phyloP scores from a whole-genome alignment of 1,140 invertebrate species.

The Vanessa tameamea region DNA sequence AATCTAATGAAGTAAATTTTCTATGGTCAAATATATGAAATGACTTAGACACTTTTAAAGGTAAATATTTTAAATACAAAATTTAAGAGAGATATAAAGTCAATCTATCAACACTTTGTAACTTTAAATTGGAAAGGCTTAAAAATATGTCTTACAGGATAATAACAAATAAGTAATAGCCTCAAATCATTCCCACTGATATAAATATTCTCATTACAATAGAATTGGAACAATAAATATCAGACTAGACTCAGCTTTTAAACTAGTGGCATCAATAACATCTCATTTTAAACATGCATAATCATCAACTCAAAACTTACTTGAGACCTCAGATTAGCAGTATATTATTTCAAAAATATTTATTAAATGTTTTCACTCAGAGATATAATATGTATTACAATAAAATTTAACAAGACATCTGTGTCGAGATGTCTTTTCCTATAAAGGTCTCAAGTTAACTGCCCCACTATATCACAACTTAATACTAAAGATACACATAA shows the following conservation, averaged over 20 bases:
- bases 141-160: not conserved
- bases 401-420: too few relatives aligned
- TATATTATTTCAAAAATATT: conserved; percentile 2
- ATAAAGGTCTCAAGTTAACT: conserved; percentile 5
- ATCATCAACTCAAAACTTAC: not conserved
- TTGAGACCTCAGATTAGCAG: not conserved
- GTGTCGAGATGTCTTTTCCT: not conserved
- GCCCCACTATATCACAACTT: not conserved
- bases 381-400: too few relatives aligned
- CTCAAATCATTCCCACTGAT: conserved; percentile 26
- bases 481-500: conserved; percentile 9
- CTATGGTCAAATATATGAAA: conserved; percentile 23
- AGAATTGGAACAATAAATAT: conserved; percentile 48
- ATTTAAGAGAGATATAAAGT: conserved; percentile 1
- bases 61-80: not conserved
- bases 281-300: conserved; percentile 21
- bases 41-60: not conserved
- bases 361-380: not conserved
- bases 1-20: conserved; percentile 4
- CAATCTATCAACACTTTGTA: not conserved
- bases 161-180: conserved; percentile 26
- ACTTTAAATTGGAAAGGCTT: not conserved
- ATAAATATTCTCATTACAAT: conserved; percentile 20
- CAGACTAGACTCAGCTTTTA: conserved; percentile 44
- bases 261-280: conserved; percentile 25